Conservation (phyloP, 2,113 vertebrate genomes). For the Campylomormyrus numenius region DNA sequence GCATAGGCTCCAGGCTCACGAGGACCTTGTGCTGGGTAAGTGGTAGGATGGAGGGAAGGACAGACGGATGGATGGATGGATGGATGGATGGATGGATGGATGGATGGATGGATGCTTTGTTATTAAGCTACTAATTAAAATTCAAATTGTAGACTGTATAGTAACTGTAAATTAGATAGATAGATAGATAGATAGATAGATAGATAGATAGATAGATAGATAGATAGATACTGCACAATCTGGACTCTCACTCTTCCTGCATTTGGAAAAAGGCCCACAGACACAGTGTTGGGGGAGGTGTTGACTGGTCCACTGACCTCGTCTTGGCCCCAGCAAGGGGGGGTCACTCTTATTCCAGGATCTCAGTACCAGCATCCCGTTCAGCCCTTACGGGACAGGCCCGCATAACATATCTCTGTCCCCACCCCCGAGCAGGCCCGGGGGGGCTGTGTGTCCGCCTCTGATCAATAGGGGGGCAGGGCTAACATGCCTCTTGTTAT, state of each 20-base stretch:
- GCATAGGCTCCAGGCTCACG: neutral
- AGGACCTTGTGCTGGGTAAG: neutral
- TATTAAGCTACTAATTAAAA: neutral
- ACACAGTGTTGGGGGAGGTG: neutral
- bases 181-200: too few species aligned
- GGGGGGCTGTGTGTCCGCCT: neutral
- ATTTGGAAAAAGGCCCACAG: neutral
- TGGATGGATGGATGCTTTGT: neutral
- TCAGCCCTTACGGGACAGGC: neutral
- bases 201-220: neutral
- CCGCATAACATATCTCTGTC: conserved; percentile 14
- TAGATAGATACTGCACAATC: neutral
- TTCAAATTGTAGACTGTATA: neutral
- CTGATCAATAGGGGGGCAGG: conserved; percentile 26
- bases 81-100: neutral
- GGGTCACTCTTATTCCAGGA: neutral
- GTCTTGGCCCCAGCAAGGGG: neutral
- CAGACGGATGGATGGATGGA: neutral
- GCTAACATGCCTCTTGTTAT: conserved; percentile 27
- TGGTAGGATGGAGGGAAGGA: neutral
- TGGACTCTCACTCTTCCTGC: neutral
- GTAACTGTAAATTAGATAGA: neutral
- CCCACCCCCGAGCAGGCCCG: neutral
- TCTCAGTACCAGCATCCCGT: neutral
- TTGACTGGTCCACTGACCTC: neutral